phyloP scores from a whole-genome alignment of 92 coral and sea anemone genomes.

The Umimayanthus kanabou region DNA sequence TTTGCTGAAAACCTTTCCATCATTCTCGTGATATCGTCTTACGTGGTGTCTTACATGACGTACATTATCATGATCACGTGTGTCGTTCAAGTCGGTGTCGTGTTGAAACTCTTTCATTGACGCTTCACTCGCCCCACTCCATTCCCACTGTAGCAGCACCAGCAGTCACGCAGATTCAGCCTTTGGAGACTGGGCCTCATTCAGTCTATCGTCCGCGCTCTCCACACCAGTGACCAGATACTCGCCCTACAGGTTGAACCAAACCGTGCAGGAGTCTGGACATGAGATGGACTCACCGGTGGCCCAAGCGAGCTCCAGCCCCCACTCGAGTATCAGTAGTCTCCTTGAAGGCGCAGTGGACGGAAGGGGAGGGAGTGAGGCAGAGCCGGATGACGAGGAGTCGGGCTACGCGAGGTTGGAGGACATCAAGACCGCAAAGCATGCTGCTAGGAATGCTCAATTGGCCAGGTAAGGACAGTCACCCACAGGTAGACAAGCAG shows the following conservation, averaged over 20 bases:
- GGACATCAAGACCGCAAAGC: conserved; percentile 65
- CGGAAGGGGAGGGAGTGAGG: conserved; percentile 34
- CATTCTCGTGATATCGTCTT: no score
- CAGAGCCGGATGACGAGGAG: conserved; percentile 66
- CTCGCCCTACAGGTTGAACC: conserved; percentile 59
- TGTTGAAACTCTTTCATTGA: conserved; percentile 39
- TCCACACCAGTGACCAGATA: conserved; percentile 65
- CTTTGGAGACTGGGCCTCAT: conserved; percentile 62
- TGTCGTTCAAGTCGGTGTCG: conserved; percentile 38
- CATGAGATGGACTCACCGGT: conserved; percentile 39
- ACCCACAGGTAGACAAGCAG: no score
- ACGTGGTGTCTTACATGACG: conserved; percentile 2
- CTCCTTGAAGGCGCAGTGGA: conserved; percentile 48
- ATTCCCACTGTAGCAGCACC: conserved; percentile 75
- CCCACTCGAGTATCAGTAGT: conserved; percentile 48
- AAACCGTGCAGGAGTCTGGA: conserved; percentile 38
- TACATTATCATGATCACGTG: conserved; percentile 29
- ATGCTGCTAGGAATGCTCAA: conserved; percentile 10
- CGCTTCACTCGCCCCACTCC: conserved; percentile 39
- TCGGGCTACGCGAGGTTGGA: conserved; percentile 89
- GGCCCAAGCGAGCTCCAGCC: conserved; percentile 43
- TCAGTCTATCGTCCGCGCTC: conserved; percentile 57
- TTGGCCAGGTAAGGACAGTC: not conserved
- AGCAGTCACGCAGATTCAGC: conserved; percentile 83
- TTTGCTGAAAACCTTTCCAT: not conserved